Evolutionary conservation across 2,797 vertebrate genomes (phyloP).

Genomic region (Pogonophryne albipinna): DNA sequence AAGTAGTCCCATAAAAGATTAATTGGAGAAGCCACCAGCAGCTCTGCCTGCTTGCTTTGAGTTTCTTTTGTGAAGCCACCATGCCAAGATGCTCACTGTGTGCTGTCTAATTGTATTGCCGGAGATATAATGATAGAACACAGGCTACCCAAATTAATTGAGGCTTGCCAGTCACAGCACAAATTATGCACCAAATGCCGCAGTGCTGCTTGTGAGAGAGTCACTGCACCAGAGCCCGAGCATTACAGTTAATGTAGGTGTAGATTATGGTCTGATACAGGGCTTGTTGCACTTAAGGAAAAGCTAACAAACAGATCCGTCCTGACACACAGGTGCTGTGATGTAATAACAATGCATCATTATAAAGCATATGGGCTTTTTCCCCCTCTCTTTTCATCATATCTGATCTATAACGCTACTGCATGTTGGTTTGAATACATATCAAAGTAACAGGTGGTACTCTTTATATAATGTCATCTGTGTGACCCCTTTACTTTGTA

Average conservation of each 20-base stretch:
- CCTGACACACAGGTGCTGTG: constrained; percentile 17
- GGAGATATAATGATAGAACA: constrained; percentile 79
- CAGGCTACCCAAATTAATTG: constrained; percentile 81
- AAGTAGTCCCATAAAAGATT: constrained; percentile 66
- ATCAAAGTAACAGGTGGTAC: constrained; percentile 51
- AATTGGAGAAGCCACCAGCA: constrained; percentile 51
- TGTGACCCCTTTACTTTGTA: constrained; percentile 52
- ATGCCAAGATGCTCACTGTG: constrained; percentile 67
- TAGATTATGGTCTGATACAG: constrained; percentile 58
- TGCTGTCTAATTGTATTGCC: constrained; percentile 76
- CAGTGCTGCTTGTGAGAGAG: constrained; percentile 74
- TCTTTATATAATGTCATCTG: constrained; percentile 34
- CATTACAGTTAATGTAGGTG: constrained; percentile 60
- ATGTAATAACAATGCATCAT: constrained; percentile 20
- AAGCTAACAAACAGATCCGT: constrained; percentile 39
- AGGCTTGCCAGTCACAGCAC: constrained; percentile 79
- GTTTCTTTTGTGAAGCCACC: constrained; percentile 72
- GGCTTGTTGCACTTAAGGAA: constrained; percentile 33
- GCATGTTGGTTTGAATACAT: constrained; percentile 28
- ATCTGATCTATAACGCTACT: constrained; percentile 16
- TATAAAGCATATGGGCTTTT: constrained; percentile 21
- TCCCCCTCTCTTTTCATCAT: constrained; percentile 11
- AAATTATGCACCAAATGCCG: constrained; percentile 82
- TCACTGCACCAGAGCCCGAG: constrained; percentile 73
- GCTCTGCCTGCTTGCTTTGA: constrained; percentile 62